Evolutionary conservation across 2,113 vertebrate species (phyloP).

Genomic region (Trachemys scripta): DNA sequence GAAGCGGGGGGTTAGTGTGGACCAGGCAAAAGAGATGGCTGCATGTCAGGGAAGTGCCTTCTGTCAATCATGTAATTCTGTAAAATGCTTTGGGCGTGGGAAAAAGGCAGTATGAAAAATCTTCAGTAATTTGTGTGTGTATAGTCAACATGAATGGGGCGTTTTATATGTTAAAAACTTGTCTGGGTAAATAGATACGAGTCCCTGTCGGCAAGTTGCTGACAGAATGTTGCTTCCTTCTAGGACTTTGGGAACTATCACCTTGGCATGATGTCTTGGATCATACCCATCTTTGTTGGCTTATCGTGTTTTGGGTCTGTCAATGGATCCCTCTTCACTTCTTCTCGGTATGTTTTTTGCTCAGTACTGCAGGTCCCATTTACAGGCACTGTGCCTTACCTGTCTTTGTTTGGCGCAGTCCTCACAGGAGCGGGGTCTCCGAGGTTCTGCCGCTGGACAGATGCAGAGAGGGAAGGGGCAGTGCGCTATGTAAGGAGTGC

Average conservation of each 20-base stretch:
- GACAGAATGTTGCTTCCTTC: not conserved
- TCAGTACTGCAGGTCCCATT: not conserved
- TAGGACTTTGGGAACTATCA: conserved; percentile 95
- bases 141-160: not conserved
- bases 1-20: too few species aligned
- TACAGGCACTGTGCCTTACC: not conserved
- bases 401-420: not conserved
- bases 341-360: conserved; percentile 88
- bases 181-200: not conserved
- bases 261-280: conserved; percentile 96
- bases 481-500: not conserved
- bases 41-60: not conserved
- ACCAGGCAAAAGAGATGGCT: not conserved
- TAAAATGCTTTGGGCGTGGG: not conserved
- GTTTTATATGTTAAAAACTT: not conserved
- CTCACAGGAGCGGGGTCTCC: not conserved
- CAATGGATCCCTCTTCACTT: conserved; percentile 97
- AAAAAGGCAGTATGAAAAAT: not conserved
- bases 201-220: rapidly evolving
- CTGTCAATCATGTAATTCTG: not conserved
- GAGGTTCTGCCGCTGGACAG: not conserved
- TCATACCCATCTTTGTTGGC: conserved; percentile 97
- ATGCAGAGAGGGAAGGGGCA: conserved; percentile 18
- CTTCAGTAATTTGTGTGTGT: not conserved
- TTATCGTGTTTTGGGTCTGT: conserved; percentile 97